phyloP scores from a whole-genome alignment of 2,888 invertebrate genomes.

The Ptychoptera albimana region DNA sequence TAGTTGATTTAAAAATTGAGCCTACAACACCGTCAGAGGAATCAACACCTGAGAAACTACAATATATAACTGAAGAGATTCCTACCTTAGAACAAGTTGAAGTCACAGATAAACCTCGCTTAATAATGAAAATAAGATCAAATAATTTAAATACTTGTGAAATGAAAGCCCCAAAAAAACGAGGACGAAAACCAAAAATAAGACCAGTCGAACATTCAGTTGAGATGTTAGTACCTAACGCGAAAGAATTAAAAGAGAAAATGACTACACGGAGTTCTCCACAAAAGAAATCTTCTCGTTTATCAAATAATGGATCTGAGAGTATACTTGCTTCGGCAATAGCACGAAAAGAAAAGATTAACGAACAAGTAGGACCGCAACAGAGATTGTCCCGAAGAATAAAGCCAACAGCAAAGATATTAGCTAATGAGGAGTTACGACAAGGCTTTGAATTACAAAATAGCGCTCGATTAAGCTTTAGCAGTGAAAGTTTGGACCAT shows the following conservation, averaged over 20 bases:
- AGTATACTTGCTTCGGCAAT: conserved; percentile 54
- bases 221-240: neutral
- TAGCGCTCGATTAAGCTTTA: conserved; percentile 35
- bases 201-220: neutral
- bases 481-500: conserved; percentile 9
- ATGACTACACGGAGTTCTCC: conserved; percentile 13
- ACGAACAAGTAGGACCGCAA: conserved; percentile 35
- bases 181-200: conserved; percentile 25
- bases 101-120: too few relatives aligned
- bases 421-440: conserved; percentile 45
- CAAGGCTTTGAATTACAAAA: conserved; percentile 41
- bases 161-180: conserved; percentile 21
- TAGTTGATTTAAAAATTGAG: too few relatives aligned
- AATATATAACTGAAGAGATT: too few relatives aligned
- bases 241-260: neutral
- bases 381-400: conserved; percentile 39
- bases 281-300: conserved; percentile 42
- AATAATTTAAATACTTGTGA: too few relatives aligned
- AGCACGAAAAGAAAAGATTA: conserved; percentile 54
- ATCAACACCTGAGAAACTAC: too few relatives aligned
- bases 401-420: conserved; percentile 49
- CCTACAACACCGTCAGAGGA: too few relatives aligned
- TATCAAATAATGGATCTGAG: conserved; percentile 36
- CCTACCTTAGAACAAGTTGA: too few relatives aligned
- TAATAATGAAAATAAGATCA: too few relatives aligned